Evolutionary conservation across 1,140 invertebrate species (phyloP).

Genomic region (Zophobas morio): DNA sequence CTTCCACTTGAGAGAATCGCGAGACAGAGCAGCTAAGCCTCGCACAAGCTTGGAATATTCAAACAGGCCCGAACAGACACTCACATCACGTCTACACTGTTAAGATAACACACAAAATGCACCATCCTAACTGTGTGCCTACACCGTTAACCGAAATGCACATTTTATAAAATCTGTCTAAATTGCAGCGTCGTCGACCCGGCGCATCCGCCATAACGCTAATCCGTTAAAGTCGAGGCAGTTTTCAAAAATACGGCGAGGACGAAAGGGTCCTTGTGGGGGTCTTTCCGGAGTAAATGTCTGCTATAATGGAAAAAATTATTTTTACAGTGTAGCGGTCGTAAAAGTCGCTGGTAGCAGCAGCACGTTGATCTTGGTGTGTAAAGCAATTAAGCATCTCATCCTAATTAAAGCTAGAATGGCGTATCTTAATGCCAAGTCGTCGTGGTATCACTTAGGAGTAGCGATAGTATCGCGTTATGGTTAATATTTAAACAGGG

Average conservation of each 20-base stretch:
- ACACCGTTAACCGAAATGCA: conserved; percentile 40
- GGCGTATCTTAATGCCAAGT: conserved; percentile 59
- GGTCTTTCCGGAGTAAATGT: neutral
- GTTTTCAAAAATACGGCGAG: too few relatives aligned
- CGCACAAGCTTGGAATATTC: conserved; percentile 69
- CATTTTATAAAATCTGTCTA: neutral
- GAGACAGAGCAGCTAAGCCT: conserved; percentile 61
- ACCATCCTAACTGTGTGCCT: conserved; percentile 53
- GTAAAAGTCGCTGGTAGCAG: conserved; percentile 45
- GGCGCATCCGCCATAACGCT: conserved; percentile 31
- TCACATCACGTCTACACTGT: conserved; percentile 67
- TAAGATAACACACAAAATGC: conserved; percentile 61
- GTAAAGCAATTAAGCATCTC: conserved; percentile 63
- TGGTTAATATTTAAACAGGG: conserved; percentile 56
- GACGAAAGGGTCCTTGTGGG: too few relatives aligned
- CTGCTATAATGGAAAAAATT: neutral
- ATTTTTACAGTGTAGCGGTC: conserved; percentile 52
- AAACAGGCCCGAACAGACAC: conserved; percentile 68
- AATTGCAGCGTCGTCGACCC: neutral
- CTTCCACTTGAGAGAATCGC: conserved; percentile 50
- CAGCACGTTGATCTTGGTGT: conserved; percentile 55
- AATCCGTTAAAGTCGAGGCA: too few relatives aligned
- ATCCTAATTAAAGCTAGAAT: conserved; percentile 63
- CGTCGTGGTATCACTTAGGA: conserved; percentile 57
- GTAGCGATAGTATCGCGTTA: conserved; percentile 57